These are phyloP conservation scores for Mus spicilegus DNA, from an alignment of 2,113 vertebrate species.

Conservation along the genomic window DNA sequence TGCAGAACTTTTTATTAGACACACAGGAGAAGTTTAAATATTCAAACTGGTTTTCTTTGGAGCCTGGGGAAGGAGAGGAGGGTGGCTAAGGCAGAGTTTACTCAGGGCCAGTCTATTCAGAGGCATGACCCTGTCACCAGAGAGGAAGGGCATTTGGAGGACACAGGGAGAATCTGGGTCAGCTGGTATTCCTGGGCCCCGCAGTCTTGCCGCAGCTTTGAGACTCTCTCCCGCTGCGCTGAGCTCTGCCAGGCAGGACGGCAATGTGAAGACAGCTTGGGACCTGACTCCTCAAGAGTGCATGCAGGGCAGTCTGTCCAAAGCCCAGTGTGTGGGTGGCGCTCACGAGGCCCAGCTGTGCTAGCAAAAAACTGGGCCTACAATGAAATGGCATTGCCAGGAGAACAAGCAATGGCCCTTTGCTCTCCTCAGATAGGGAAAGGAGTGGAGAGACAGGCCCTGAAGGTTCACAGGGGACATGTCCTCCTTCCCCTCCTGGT, in stretches of 20 bases:
- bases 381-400: not conserved
- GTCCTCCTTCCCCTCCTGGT: not conserved
- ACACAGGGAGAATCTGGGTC: conserved; percentile 28
- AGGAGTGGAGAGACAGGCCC: not conserved
- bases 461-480: not conserved
- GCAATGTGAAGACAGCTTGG: not conserved
- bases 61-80: conserved; percentile 62
- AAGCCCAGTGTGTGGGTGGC: not conserved
- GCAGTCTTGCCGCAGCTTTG: not conserved
- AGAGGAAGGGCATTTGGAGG: conserved; percentile 69
- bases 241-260: not conserved
- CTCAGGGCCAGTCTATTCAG: conserved; percentile 34
- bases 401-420: not conserved
- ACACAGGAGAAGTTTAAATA: conserved; percentile 91
- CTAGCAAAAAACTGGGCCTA: not conserved
- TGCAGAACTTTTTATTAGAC: conserved; percentile 90
- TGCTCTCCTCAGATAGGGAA: not conserved
- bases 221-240: not conserved
- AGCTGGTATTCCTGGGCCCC: not conserved
- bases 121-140: not conserved
- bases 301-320: not conserved
- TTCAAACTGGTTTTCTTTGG: conserved; percentile 81
- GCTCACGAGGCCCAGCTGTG: not conserved
- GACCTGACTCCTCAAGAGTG: not conserved
- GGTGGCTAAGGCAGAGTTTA: conserved; percentile 57